Evolutionary conservation across 2,888 invertebrate species (phyloP).

Genomic region (Helicoverpa assulta): DNA sequence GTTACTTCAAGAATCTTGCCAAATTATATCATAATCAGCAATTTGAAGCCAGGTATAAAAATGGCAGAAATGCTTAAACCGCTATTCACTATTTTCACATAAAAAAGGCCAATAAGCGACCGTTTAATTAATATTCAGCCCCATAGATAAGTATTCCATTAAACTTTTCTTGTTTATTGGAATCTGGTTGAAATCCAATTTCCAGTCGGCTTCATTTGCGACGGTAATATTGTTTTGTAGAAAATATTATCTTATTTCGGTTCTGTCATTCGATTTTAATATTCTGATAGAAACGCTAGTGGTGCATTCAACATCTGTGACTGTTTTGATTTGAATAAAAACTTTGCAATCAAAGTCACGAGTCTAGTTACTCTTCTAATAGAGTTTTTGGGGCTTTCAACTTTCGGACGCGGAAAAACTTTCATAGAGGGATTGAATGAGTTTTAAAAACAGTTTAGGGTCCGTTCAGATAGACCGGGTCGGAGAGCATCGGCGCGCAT

Average conservation of each 20-base stretch:
- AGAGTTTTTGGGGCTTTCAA: not conserved
- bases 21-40: no score
- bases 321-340: not conserved
- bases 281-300: not conserved
- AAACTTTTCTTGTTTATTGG: constrained; percentile 15
- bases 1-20: no score
- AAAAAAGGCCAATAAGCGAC: not conserved
- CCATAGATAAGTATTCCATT: constrained; percentile 23
- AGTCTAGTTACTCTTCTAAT: no score
- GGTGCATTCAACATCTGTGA: not conserved
- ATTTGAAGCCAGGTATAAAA: no score
- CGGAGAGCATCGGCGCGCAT: no score
- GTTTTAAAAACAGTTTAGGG: no score
- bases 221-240: not conserved
- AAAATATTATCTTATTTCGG: constrained; percentile 7
- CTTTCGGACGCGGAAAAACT: not conserved
- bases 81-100: no score
- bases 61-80: no score
- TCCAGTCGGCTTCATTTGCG: not conserved
- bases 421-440: no score
- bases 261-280: constrained; percentile 12
- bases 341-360: not conserved
- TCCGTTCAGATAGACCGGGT: no score
- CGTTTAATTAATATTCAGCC: constrained; percentile 6
- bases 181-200: constrained; percentile 24